These are phyloP conservation scores for Lepeophtheirus salmonis DNA, from an alignment of 1,140 invertebrate species.

Conservation along the genomic window DNA sequence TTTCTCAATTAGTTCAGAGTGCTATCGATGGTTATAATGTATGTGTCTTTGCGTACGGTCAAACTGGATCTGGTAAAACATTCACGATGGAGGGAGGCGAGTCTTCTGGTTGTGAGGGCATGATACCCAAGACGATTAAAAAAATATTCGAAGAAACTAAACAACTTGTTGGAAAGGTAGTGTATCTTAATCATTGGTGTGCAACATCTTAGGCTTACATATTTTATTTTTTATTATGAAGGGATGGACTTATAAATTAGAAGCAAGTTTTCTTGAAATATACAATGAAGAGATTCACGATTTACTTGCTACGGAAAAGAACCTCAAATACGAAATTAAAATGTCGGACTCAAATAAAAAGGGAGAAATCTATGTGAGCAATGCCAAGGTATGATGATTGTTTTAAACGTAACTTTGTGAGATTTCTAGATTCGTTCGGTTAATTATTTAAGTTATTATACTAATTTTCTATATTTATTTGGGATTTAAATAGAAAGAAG, in stretches of 20 bases:
- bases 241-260: slow-evolving; percentile 55
- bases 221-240: slow-evolving; percentile 17
- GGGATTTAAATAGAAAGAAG: no score
- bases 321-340: slow-evolving; percentile 42
- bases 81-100: slow-evolving; percentile 41
- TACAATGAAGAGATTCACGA: slow-evolving; percentile 73
- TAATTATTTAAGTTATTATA: no score
- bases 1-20: slow-evolving; percentile 36
- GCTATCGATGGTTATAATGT: slow-evolving; percentile 48
- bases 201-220: no score
- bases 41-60: slow-evolving; percentile 87
- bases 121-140: slow-evolving; percentile 59
- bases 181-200: no score
- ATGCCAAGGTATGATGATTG: slow-evolving; percentile 27
- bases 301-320: slow-evolving; percentile 39
- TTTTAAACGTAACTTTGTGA: no score
- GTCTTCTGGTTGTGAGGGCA: slow-evolving; percentile 30
- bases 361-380: slow-evolving; percentile 40
- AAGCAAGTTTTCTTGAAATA: slow-evolving; percentile 69
- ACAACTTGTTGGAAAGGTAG: slow-evolving; percentile 39
- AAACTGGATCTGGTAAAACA: slow-evolving; percentile 84
- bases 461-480: no score
- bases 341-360: slow-evolving; percentile 42
- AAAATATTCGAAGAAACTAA: slow-evolving; percentile 53
- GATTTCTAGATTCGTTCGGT: neutral